Base-by-base conservation (phyloP, 2,888 invertebrate species). In the Deilephila porcellus region DNA sequence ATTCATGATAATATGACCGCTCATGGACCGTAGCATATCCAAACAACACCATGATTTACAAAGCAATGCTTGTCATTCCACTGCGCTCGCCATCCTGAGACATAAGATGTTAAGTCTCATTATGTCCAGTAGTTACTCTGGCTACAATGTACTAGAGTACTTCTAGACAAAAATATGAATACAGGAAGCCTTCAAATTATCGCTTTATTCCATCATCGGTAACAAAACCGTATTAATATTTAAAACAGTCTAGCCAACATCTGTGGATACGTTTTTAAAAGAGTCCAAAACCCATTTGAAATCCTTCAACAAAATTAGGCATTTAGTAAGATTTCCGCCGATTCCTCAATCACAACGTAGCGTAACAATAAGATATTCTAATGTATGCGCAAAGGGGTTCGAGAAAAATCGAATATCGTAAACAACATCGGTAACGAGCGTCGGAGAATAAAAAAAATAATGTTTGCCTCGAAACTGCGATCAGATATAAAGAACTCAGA, bases 351-450 rank as follows among this genome's bases (percentile, higher is more conserved):
- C 25, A 67, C 64, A 64, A 17, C 32, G 64, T 7, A 34, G 53
- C 56, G 64, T 34, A 37, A 56, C 20, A 59, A 34, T 64, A 63
- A 71, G n/a, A 70, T 72, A 60, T 62, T 70, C 76, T 78, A 79
- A 80, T 74, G 77, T 81, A 83, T 81, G 84, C 85, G 84, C 84
- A 83, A 86, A 86, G 76, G 77, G 79, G 73, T 81, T 81, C 78
- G 74, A 74, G 73, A 80, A 82, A 82, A 79, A 78, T 78, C 77
- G 72, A 73, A 77, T 77, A 77, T 78, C 83, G 80, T 73, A 78
- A 79, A 80, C 77, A 73, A 77, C 74, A 76, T 75, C 78, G 74
- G 74, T 75, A 80, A 81, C 80, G 79, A 76, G 74, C 25, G 67
- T 45, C 6, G 2, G 45, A 67, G 59, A 59, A 64, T 67, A 45